Percentiles rank a stretch among this genome's conserved stretches.
Conservation (phyloP, 2,888 invertebrate species). For the Athripsodes cinereus region DNA sequence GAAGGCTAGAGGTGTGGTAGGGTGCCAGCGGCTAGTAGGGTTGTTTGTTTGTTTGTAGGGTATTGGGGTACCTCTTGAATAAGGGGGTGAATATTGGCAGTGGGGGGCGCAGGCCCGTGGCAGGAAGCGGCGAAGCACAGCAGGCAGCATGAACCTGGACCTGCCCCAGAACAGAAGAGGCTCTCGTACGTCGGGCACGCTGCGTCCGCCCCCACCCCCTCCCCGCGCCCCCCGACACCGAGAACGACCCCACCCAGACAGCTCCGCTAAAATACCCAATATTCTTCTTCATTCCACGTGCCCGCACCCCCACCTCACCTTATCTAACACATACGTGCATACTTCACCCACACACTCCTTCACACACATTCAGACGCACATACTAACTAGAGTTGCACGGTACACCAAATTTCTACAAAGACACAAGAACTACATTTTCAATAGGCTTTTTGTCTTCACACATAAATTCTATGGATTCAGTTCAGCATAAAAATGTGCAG, state of each 20-base stretch:
- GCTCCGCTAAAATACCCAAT: conserved; percentile 33
- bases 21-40: neutral
- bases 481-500: too few species aligned
- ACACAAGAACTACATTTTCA: neutral
- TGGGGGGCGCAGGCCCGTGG: conserved; percentile 67
- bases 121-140: conserved; percentile 55
- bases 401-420: neutral
- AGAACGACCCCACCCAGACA: conserved; percentile 20
- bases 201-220: conserved; percentile 31
- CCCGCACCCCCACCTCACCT: conserved; percentile 5
- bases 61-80: conserved; percentile 56
- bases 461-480: too few species aligned
- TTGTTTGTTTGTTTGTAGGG: neutral
- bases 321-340: neutral
- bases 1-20: neutral
- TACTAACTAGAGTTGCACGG: neutral
- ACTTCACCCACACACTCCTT: neutral
- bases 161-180: conserved; percentile 17
- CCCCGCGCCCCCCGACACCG: conserved; percentile 26
- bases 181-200: conserved; percentile 22
- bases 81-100: conserved; percentile 63
- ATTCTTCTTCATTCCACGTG: neutral
- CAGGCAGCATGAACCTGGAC: conserved; percentile 42
- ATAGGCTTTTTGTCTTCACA: too few species aligned
- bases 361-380: neutral